A percentile compares a stretch with the other conserved stretches of the same genome.
phyloP scores from a whole-genome alignment of 2,113 vertebrate species.

The Grus americana region DNA sequence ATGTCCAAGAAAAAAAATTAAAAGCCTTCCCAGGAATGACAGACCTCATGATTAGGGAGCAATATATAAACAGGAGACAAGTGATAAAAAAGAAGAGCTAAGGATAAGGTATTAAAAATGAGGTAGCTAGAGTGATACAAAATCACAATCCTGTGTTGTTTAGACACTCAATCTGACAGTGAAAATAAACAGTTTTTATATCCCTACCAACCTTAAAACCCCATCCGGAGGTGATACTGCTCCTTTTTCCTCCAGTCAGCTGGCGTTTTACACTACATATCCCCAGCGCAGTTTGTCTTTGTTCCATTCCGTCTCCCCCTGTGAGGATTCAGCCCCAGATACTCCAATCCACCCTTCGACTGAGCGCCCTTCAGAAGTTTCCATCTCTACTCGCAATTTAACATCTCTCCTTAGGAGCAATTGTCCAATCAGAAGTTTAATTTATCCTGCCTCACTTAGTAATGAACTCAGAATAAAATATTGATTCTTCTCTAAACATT shows the following conservation, averaged over 20 bases:
- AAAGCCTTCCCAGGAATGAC: background rate
- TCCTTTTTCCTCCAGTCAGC: background rate
- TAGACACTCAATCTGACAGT: background rate
- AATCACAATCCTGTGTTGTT: background rate
- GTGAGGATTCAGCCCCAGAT: background rate
- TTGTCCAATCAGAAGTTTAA: background rate
- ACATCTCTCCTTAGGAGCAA: background rate
- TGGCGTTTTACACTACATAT: fast-evolving
- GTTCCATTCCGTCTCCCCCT: background rate
- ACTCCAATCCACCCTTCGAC: background rate
- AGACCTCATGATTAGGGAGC: background rate
- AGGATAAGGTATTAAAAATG: background rate
- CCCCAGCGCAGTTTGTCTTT: background rate
- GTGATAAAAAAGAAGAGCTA: background rate
- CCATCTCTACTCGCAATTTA: background rate
- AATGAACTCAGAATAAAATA: slow-evolving; percentile 11
- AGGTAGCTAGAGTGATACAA: background rate
- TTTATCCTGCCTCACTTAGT: background rate
- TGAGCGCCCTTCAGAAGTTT: background rate
- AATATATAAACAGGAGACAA: background rate
- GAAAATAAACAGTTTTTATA: background rate
- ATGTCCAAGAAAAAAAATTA: background rate
- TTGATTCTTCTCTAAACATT: background rate
- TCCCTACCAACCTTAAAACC: too few relatives aligned
- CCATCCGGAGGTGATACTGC: background rate